A percentile compares a stretch with the other conserved stretches of the same genome.
Evolutionary conservation across 2,888 invertebrate species (phyloP).

Genomic region (Andrena bucephala): DNA sequence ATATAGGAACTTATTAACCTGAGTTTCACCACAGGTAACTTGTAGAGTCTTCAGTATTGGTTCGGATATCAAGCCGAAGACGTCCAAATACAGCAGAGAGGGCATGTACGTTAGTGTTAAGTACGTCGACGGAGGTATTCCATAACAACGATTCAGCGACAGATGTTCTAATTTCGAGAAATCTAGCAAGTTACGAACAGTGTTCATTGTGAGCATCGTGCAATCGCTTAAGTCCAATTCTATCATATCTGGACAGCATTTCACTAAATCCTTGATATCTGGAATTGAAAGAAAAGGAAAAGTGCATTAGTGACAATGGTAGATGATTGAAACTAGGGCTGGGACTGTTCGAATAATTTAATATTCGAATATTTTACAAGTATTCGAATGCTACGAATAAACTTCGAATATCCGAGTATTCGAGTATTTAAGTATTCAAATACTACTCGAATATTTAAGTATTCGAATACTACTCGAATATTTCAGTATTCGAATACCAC

Average conservation of each 20-base stretch:
- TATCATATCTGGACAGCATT: slow-evolving; percentile 89
- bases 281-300: slow-evolving; percentile 59
- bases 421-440: no score
- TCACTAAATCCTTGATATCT: slow-evolving; percentile 90
- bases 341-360: no score
- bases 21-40: slow-evolving; percentile 87
- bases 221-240: slow-evolving; percentile 97
- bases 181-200: slow-evolving; percentile 87
- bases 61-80: slow-evolving; percentile 92
- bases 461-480: no score
- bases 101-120: slow-evolving; percentile 88
- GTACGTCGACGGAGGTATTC: slow-evolving; percentile 90
- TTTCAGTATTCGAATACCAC: no score
- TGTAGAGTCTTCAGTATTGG: slow-evolving; percentile 85
- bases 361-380: no score
- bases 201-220: slow-evolving; percentile 88
- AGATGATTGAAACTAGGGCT: background rate
- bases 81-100: slow-evolving; percentile 91
- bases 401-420: no score
- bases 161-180: slow-evolving; percentile 90
- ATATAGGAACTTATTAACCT: slow-evolving; percentile 91
- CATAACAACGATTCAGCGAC: slow-evolving; percentile 93
- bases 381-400: no score
- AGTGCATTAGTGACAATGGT: background rate
- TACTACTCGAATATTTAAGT: no score